Percentiles rank a stretch among this genome's conserved stretches.
Conservation (phyloP, 2,888 invertebrate genomes). For the Philhelius pedissequus region DNA sequence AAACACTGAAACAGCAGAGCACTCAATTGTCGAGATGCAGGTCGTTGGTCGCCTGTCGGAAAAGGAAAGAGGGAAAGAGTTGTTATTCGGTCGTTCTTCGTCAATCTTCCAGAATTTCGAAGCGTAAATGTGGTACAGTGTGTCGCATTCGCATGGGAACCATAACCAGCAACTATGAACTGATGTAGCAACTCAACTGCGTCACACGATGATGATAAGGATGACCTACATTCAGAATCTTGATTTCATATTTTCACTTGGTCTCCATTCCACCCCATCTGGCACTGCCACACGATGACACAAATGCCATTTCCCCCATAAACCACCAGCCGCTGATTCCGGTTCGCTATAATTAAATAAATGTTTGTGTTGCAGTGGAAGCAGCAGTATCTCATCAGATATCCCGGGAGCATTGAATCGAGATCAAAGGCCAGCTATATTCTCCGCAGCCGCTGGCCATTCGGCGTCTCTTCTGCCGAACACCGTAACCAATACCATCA, state of each 20-base stretch:
- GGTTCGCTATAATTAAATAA: constrained; percentile 62
- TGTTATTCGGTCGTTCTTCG: background rate
- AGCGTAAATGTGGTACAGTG: constrained; percentile 29
- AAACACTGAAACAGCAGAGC: constrained; percentile 11
- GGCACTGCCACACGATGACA: constrained; percentile 7
- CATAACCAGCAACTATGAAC: background rate
- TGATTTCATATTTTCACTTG: constrained; percentile 25
- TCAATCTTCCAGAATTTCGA: constrained; percentile 41
- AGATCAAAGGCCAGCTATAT: constrained; percentile 34
- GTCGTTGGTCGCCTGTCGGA: background rate
- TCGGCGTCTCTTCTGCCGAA: background rate
- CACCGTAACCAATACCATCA: constrained; percentile 45
- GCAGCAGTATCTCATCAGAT: background rate
- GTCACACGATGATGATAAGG: constrained; percentile 26
- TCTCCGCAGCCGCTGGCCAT: background rate
- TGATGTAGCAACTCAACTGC: constrained; percentile 8
- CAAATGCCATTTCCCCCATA: constrained; percentile 38
- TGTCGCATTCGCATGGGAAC: constrained; percentile 9
- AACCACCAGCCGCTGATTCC: constrained; percentile 29
- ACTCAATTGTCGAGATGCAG: background rate
- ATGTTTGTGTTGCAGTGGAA: constrained; percentile 53
- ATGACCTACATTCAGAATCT: constrained; percentile 42
- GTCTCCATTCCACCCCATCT: constrained; percentile 23
- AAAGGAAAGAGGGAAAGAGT: background rate
- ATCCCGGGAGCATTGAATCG: constrained; percentile 48